Percentiles rank a stretch among this genome's conserved stretches.
These are phyloP conservation scores for Pempheris klunzingeri DNA, from an alignment of 2,797 vertebrate species.

Conservation along the genomic window DNA sequence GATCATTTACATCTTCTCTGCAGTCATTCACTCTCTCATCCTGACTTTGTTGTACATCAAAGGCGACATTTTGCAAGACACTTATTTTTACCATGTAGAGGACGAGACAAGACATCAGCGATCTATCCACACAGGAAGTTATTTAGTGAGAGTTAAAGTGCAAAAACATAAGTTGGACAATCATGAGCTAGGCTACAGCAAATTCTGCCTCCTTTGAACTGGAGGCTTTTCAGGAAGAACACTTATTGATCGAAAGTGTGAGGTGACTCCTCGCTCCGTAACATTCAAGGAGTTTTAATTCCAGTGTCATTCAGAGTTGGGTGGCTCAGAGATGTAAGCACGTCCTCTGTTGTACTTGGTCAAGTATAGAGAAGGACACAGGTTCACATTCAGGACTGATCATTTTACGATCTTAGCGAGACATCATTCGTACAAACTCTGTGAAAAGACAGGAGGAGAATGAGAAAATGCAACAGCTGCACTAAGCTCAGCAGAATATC, in stretches of 20 bases:
- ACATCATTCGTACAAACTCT: conserved; percentile 99
- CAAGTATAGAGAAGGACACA: conserved; percentile 54
- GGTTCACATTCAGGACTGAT: conserved; percentile 74
- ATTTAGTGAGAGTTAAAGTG: conserved; percentile 78
- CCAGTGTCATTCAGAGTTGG: conserved; percentile 80
- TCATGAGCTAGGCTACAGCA: conserved; percentile 80
- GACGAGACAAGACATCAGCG: conserved; percentile 60
- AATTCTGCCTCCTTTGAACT: conserved; percentile 72
- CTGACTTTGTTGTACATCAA: conserved; percentile 45
- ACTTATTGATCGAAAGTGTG: conserved; percentile 70
- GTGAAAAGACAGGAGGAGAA: conserved; percentile 48
- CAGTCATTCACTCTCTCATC: conserved; percentile 32
- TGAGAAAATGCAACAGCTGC: conserved; percentile 9
- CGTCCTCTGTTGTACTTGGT: conserved; percentile 60
- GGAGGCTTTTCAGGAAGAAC: conserved; percentile 77
- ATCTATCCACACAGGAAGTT: conserved; percentile 66
- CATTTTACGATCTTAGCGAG: conserved; percentile 85
- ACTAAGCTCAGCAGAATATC: not conserved
- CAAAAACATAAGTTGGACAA: conserved; percentile 74
- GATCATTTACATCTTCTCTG: conserved; percentile 45
- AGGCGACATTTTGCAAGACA: conserved; percentile 57
- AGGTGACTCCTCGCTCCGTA: conserved; percentile 65
- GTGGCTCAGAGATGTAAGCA: conserved; percentile 77
- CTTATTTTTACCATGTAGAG: conserved; percentile 44
- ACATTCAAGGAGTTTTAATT: conserved; percentile 76